Conservation (phyloP, 2,797 vertebrate genomes). For the Eidolon dupreanum region DNA sequence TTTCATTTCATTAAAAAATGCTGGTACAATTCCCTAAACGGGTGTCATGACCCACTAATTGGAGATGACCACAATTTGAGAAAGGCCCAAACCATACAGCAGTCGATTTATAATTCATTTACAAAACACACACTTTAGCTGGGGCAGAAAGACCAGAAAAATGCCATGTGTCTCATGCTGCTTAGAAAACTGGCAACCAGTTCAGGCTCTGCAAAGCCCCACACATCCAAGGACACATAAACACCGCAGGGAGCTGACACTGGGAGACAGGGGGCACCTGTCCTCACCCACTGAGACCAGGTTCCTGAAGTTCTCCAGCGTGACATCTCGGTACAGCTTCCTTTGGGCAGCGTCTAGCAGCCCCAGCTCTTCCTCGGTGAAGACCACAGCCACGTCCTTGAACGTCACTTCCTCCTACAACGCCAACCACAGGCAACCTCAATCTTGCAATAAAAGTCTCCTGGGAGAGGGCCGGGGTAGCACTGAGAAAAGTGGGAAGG, state of each 20-base stretch:
- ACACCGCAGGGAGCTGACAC: not conserved
- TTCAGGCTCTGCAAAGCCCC: not conserved
- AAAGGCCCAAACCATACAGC: not conserved
- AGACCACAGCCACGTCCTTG: conserved; percentile 63
- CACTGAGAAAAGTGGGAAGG: not conserved
- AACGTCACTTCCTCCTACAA: conserved; percentile 41
- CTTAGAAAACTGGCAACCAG: not conserved
- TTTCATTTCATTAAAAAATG: not conserved
- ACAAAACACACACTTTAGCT: not conserved
- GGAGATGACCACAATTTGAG: not conserved
- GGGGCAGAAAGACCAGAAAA: not conserved
- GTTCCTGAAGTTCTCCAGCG: conserved; percentile 72
- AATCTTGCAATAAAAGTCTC: not conserved
- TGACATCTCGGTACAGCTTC: conserved; percentile 58
- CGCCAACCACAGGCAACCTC: not conserved
- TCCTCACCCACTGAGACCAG: conserved; percentile 64
- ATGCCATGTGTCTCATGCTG: not conserved
- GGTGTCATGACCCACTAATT: not conserved
- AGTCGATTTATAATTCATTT: not conserved
- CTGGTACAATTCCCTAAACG: not conserved
- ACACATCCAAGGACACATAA: not conserved
- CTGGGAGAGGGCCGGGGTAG: not conserved
- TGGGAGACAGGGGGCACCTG: not conserved
- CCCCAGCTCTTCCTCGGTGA: conserved; percentile 57
- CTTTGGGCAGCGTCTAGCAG: conserved; percentile 47